phyloP scores from a whole-genome alignment of 2,113 vertebrate species.

The Myodes glareolus region DNA sequence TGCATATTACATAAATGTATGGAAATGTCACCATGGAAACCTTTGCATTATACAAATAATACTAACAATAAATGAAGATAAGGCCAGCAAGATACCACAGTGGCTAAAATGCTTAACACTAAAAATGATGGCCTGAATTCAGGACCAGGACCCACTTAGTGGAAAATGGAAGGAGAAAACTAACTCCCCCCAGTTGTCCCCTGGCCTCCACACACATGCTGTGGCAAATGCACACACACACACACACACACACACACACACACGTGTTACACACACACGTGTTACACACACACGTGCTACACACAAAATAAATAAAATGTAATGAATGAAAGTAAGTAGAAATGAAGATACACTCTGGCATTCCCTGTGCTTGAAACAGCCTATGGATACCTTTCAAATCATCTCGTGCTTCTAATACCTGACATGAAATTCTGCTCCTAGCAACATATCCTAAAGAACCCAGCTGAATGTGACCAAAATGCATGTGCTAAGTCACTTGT shows the following conservation, averaged over 20 bases:
- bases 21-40: neutral
- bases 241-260: neutral
- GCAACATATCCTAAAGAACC: neutral
- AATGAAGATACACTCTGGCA: neutral
- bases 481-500: neutral
- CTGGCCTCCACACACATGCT: no score
- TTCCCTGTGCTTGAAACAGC: neutral
- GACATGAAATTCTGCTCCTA: neutral
- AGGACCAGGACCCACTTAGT: neutral
- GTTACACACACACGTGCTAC: neutral
- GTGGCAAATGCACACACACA: neutral
- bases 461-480: conserved; percentile 17
- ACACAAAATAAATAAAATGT: neutral
- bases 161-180: neutral
- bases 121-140: neutral
- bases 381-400: neutral
- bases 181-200: neutral
- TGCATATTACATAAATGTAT: neutral
- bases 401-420: neutral
- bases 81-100: no score
- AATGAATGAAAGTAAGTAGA: neutral
- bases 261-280: neutral
- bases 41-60: neutral
- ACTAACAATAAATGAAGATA: neutral
- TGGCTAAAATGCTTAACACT: neutral